Evolutionary conservation across 64 coral and sea anemone genomes (phyloP), one percentile per base, ranked within the genome.

Genomic region (Montipora capricornis): DNA sequence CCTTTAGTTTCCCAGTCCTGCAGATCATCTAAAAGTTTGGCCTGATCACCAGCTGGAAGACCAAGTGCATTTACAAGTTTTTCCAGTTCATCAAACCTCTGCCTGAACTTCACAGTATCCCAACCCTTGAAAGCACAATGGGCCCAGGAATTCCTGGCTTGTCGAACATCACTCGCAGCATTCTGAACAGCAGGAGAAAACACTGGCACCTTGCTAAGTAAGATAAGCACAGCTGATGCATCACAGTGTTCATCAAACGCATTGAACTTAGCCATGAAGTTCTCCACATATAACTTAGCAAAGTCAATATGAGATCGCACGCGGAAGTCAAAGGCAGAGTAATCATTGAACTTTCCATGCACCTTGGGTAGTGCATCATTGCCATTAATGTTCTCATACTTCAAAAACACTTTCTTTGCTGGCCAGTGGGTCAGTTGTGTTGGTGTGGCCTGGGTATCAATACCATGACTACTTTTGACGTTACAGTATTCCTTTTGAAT

Each of bases 201-300:
- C 29, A 37, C 29, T 37, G 29, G 29, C 29, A 37, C 29, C 29
- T 37, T 37, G 29, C 29, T 37, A 37, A 37, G 29, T 0, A 37
- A 37, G 1, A 37, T 37, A 37, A 37, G 29, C 29, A 37, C 29
- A 37, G 29, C 29, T 37, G 29, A 37, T 2, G 29, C 75, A 90
- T 90, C 88, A 46, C 88, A 90, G 70, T 74, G 70, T 20, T 80
- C 88, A 59, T 79, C 57, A 68, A 90, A 81, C 14, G 52, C 64
- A 16, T 5, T 66, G 17, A 80, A 80, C 53, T 90, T 80, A 13
- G 88, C 88, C 88, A 90, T 90, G 20, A 58, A 60, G 52, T 22
- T 52, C 52, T 90, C 74, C n/a, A 90, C 9, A 64, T 20, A 90
- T 49, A 90, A 46, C 76, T 90, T 90, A 20, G 88, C 75, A 90